A percentile compares a stretch with the other conserved stretches of the same genome.
phyloP scores from a whole-genome alignment of 2,113 vertebrate species.

The Dermatemys mawii region DNA sequence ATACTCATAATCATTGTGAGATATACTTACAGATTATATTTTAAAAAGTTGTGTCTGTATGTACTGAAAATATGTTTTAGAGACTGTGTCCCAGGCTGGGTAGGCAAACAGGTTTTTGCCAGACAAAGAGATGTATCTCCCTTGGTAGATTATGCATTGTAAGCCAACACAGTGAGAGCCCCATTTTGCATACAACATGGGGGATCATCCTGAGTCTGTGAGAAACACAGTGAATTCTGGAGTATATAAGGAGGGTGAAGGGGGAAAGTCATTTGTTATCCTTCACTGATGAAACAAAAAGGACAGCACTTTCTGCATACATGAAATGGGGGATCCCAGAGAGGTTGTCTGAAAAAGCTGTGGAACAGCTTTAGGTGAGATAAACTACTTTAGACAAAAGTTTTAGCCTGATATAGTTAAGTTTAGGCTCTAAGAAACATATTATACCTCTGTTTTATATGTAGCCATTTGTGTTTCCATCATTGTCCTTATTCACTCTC shows the following conservation, averaged over 20 bases:
- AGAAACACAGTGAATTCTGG: background rate
- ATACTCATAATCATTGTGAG: background rate
- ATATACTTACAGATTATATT: background rate
- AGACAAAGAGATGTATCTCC: background rate
- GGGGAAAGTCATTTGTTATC: background rate
- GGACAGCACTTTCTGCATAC: background rate
- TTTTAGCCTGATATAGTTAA: background rate
- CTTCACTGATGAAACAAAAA: background rate
- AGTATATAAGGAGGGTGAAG: background rate
- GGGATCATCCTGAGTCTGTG: background rate
- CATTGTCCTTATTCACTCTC: background rate
- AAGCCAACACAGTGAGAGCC: background rate
- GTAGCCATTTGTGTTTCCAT: background rate
- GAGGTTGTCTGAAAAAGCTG: background rate
- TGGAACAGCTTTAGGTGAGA: background rate
- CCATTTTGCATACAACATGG: background rate
- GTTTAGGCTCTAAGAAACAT: background rate
- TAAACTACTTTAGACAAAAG: background rate
- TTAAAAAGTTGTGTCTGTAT: background rate
- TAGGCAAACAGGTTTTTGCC: background rate
- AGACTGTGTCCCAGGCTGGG: background rate
- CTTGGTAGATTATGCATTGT: background rate
- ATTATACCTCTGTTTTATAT: background rate
- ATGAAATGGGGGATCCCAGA: background rate
- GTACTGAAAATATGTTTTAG: background rate